Base-by-base conservation (phyloP, 2,113 vertebrate species). In the Onychostoma macrolepis region DNA sequence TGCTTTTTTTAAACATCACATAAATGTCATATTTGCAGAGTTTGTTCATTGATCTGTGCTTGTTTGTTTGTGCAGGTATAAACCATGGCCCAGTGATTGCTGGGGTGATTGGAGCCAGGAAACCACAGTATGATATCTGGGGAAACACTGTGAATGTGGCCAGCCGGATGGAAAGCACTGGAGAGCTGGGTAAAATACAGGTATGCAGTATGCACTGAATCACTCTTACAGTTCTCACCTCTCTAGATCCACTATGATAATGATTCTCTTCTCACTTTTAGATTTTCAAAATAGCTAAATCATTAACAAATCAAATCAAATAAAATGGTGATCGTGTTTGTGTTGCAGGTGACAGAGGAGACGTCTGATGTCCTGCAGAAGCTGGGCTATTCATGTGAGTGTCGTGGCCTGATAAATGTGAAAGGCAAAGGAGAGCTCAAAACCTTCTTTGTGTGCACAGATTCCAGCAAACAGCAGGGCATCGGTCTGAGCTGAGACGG, bases 51-150 rank as follows among this genome's bases (percentile, higher is more conserved):
- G 21, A 26, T 84, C 38, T 48, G 36, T 45, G 72, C 58, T 9
- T 63, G 48, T 74, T 26, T 77, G 79, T 53, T 17, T 63, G 30
- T 69, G 26, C 89, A 99, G 98, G 98, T 11, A 99, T 99, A 88
- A 99, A 99, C 89, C 96, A 99, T 0, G 98, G 98, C 53, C 98
- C 98, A 0, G 98, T 99, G 83, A 98, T 99, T 12, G 98, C 98
- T 1, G 98, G 98, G 6, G 98, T 99, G 84, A 99, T 99, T 0
- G 98, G 98, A 21, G 98, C 98, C n/a, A 96, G 97, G 38, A 99
- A 99, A 36, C 98, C 98, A 30, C 98, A 99, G 91, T 99, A 99
- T 0, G 98, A 99, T 84, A 99, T 99, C 9, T 99, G 98, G 98
- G 98, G 98, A 28, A 99, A 99, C 93, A 98, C 98, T 0, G 98